Conservation (phyloP, 2,797 vertebrate species). For the Halcyon badia region DNA sequence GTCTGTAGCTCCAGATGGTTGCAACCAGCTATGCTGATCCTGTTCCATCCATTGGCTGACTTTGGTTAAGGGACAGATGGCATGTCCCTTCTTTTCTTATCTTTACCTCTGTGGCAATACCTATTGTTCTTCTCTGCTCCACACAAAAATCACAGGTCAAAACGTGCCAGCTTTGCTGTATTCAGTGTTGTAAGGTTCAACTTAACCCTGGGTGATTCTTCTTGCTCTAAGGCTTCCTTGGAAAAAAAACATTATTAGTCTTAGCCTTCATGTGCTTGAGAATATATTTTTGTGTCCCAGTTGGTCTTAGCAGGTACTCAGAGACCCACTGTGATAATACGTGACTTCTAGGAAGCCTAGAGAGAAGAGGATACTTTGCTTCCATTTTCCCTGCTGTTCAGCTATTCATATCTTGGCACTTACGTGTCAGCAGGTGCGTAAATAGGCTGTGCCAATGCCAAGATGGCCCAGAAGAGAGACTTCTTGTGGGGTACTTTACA, state of each 20-base stretch:
- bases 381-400: slow-evolving; percentile 57
- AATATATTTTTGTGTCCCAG: slow-evolving; percentile 6
- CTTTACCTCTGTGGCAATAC: slow-evolving; percentile 51
- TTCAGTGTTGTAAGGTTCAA: background rate
- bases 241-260: background rate
- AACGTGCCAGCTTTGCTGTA: background rate
- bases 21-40: slow-evolving; percentile 64
- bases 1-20: slow-evolving; percentile 76
- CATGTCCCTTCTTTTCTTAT: slow-evolving; percentile 1
- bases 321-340: slow-evolving; percentile 35
- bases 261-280: background rate
- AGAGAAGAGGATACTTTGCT: slow-evolving; percentile 31
- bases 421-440: slow-evolving; percentile 13
- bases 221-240: background rate
- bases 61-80: slow-evolving; percentile 74
- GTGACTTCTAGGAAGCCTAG: slow-evolving; percentile 53
- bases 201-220: background rate
- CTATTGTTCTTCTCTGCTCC: slow-evolving; percentile 40
- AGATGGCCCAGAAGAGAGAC: slow-evolving; percentile 13
- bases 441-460: slow-evolving; percentile 19
- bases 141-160: slow-evolving; percentile 18
- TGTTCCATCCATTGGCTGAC: slow-evolving; percentile 67
- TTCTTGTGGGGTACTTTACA: slow-evolving; percentile 23
- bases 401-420: slow-evolving; percentile 61
- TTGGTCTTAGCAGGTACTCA: slow-evolving; percentile 14